Conservation (phyloP, 2,113 vertebrate species). For the Raja brachyura region DNA sequence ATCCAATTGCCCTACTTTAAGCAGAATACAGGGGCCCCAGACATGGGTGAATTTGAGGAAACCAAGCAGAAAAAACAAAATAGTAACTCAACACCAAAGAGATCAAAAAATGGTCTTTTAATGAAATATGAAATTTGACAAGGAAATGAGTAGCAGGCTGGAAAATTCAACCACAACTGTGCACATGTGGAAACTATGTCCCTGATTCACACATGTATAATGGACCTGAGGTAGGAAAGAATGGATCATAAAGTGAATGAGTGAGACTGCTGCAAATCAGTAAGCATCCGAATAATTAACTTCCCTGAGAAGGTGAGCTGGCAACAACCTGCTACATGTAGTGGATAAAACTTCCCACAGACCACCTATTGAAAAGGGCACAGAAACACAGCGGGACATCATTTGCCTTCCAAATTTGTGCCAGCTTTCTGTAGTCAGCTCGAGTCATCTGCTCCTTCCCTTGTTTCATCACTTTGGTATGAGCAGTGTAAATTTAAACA, state of each 20-base stretch:
- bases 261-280: background rate
- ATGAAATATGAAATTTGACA: constrained; percentile 25
- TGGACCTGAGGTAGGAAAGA: background rate
- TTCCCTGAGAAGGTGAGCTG: background rate
- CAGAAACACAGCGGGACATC: too few relatives aligned
- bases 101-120: constrained; percentile 22
- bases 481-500: background rate
- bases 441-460: too few relatives aligned
- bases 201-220: background rate
- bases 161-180: constrained; percentile 11
- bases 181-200: constrained; percentile 32
- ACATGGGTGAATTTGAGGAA: background rate
- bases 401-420: too few relatives aligned
- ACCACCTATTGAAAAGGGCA: too few relatives aligned
- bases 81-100: constrained; percentile 6
- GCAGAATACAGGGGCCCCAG: background rate
- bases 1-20: constrained; percentile 21
- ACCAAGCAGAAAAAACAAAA: constrained; percentile 5
- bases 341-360: background rate
- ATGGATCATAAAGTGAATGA: too few relatives aligned
- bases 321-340: background rate
- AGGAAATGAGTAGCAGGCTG: background rate
- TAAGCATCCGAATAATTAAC: background rate
- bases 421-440: too few relatives aligned
- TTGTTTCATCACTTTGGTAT: background rate